phyloP scores from a whole-genome alignment of 2,113 vertebrate species.

The Coregonus clupeaformis region DNA sequence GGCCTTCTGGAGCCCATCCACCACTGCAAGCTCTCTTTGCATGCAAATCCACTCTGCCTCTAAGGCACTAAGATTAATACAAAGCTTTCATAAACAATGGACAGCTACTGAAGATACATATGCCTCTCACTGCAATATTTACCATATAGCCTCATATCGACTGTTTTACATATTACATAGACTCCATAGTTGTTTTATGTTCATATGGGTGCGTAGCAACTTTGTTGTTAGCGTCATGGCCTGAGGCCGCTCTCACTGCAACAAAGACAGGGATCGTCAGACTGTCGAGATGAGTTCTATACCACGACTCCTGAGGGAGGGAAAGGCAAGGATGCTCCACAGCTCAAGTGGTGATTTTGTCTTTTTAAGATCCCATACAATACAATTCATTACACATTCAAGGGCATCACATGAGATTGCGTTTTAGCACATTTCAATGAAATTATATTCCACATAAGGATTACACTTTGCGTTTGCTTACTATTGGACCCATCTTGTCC shows the following conservation, averaged over 20 bases:
- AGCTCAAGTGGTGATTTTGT: not conserved
- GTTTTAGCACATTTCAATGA: not conserved
- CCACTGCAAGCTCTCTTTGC: conserved; percentile 23
- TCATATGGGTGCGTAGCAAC: conserved; percentile 20
- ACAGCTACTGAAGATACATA: conserved; percentile 20
- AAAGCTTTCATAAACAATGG: conserved; percentile 47
- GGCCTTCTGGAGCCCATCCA: conserved; percentile 48
- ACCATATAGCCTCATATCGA: conserved; percentile 16
- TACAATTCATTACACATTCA: conserved; percentile 24
- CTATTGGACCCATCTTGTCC: too few relatives aligned
- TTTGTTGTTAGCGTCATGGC: conserved; percentile 26
- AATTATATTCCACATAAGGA: not conserved
- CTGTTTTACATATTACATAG: conserved; percentile 17
- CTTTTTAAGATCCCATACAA: not conserved
- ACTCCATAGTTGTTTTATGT: conserved; percentile 30
- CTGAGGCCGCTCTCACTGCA: conserved; percentile 23
- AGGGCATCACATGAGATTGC: conserved; percentile 7
- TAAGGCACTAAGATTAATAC: conserved; percentile 45
- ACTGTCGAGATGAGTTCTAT: not conserved
- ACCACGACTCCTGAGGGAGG: conserved; percentile 13
- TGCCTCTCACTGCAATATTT: conserved; percentile 31
- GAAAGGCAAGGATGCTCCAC: not conserved
- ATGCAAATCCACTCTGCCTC: conserved; percentile 42
- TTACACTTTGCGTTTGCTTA: conserved; percentile 9
- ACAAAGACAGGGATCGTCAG: conserved; percentile 9